phyloP scores from a whole-genome alignment of 2,113 vertebrate species.

The Eclectus roratus region DNA sequence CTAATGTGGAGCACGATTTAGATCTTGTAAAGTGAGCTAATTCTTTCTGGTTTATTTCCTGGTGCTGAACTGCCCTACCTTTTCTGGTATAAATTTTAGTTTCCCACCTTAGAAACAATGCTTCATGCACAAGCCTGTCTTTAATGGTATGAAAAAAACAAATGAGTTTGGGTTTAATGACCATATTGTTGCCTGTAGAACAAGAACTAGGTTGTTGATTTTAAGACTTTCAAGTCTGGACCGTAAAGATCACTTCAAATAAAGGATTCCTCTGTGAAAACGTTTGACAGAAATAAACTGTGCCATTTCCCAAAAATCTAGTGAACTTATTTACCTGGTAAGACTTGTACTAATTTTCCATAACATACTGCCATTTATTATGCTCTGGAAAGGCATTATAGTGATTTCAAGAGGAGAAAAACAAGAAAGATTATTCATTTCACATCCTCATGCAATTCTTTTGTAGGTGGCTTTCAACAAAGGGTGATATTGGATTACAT shows the following conservation, averaged over 20 bases:
- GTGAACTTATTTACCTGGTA: not conserved
- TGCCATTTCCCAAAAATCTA: not conserved
- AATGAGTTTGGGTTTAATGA: not conserved
- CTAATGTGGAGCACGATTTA: not conserved
- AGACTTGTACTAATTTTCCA: constrained; percentile 28
- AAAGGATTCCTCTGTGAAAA: not conserved
- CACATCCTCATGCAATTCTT: constrained; percentile 68
- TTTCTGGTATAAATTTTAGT: not conserved
- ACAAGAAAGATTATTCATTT: constrained; percentile 67
- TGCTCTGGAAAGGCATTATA: constrained; percentile 34
- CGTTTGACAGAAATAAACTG: not conserved
- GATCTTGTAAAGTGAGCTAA: not conserved
- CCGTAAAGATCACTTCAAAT: not conserved
- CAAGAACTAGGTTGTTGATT: not conserved
- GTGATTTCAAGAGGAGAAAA: constrained; percentile 62
- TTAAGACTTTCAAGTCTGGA: not conserved
- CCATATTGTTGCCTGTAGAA: not conserved
- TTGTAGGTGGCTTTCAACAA: constrained; percentile 70
- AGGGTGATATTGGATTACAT: constrained; percentile 69
- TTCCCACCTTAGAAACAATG: not conserved
- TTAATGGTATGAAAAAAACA: not conserved
- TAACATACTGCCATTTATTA: constrained; percentile 20
- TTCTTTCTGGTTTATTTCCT: not conserved
- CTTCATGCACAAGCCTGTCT: not conserved
- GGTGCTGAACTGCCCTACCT: not conserved